phyloP scores from a whole-genome alignment of 2,113 vertebrate genomes.

The Caracal caracal region DNA sequence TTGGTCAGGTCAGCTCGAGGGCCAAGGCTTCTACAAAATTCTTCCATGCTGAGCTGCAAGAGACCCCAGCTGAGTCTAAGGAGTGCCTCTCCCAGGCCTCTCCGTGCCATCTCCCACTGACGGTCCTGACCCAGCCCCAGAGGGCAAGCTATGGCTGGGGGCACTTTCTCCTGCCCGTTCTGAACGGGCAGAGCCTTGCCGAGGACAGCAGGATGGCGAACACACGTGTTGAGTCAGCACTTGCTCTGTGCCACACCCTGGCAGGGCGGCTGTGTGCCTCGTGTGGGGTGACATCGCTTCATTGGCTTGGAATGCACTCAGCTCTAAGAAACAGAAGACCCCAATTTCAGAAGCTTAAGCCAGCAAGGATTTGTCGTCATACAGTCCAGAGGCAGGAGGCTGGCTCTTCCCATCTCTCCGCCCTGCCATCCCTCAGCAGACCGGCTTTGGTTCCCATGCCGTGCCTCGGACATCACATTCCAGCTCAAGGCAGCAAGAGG shows the following conservation, averaged over 20 bases:
- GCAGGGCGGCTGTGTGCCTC: neutral
- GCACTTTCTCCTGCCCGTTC: neutral
- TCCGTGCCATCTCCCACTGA: neutral
- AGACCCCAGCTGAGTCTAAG: too few relatives aligned
- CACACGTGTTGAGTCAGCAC: rapidly evolving
- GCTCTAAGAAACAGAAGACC: neutral
- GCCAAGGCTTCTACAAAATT: neutral
- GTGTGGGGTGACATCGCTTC: neutral
- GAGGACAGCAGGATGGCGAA: neutral
- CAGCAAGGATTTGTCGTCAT: too few relatives aligned
- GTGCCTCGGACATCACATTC: neutral
- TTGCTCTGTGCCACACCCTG: neutral
- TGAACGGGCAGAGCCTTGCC: neutral
- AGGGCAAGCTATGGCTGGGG: neutral
- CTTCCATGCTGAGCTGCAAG: too few relatives aligned
- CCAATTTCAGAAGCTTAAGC: neutral
- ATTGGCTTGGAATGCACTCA: rapidly evolving
- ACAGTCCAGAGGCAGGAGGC: neutral
- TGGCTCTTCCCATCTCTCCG: neutral
- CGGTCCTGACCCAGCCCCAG: neutral
- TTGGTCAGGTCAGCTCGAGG: neutral
- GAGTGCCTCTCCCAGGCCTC: neutral
- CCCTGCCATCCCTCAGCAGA: neutral
- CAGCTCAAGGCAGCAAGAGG: neutral
- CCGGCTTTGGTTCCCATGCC: neutral